Percentiles rank a stretch among this genome's conserved stretches.
These are phyloP conservation scores for Perca schrenkii DNA, from an alignment of 2,113 vertebrate species.

Conservation along the genomic window DNA sequence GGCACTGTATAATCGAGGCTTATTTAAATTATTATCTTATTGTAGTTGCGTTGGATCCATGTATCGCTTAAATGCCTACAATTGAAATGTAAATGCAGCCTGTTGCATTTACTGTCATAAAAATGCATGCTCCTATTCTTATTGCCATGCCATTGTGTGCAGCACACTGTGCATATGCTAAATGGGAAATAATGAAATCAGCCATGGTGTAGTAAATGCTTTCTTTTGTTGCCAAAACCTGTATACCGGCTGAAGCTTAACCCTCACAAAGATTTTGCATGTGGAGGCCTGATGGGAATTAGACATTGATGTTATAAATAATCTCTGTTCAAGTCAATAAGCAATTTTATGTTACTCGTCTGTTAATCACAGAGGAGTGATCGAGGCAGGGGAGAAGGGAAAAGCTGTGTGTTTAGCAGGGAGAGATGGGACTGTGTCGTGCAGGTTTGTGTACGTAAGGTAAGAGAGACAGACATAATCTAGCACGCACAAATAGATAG, in stretches of 20 bases:
- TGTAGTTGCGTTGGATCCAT: constrained; percentile 11
- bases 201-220: constrained; percentile 22
- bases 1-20: constrained; percentile 6
- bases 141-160: constrained; percentile 20
- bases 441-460: constrained; percentile 35
- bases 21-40: constrained; percentile 37
- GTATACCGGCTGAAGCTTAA: constrained; percentile 50
- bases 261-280: constrained; percentile 48
- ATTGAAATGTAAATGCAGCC: constrained; percentile 38
- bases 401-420: constrained; percentile 17
- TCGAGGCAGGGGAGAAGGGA: constrained; percentile 17
- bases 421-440: constrained; percentile 35
- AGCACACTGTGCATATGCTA: constrained; percentile 32
- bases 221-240: constrained; percentile 42
- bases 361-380: constrained; percentile 70
- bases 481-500: constrained; percentile 32
- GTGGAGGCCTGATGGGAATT: constrained; percentile 58
- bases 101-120: constrained; percentile 23
- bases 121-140: constrained; percentile 32
- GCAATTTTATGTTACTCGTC: constrained; percentile 72
- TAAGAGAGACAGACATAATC: constrained; percentile 58
- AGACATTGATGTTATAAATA: constrained; percentile 76
- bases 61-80: constrained; percentile 20
- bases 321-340: constrained; percentile 75
- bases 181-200: constrained; percentile 56